Evolutionary conservation across 2,113 vertebrate genomes (phyloP), one percentile per base, ranked within the genome.

Genomic region (Ptilonorhynchus violaceus): DNA sequence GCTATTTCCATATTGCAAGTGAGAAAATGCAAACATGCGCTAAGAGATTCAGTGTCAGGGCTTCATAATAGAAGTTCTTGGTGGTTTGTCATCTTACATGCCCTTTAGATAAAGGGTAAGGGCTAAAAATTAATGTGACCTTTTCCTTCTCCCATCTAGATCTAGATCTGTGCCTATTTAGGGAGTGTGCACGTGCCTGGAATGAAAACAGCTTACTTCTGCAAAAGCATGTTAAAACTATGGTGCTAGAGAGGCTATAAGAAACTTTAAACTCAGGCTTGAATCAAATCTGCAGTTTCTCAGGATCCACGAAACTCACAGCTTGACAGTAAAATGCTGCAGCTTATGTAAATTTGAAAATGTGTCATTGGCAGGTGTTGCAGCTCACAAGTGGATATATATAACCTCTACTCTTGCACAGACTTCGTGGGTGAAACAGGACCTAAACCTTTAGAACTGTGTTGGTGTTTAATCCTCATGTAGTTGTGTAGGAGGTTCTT

Each of bases 161-260:
- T 89, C 56, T 79, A 70, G 47, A 84, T 85, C 74, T 87, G 44
- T 78, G 81, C 69, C 74, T 89, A 13, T 92, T 94, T 69, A 79
- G 41, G 66, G 50, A 95, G 46, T 1, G 0, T 75, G 47, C 5
- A 0, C 76, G 84, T 88, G 66, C 62, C 52, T 89, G 77, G 53
- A 82, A 76, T 89, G 53, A 85, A 78, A 97, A 85, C 52, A 70
- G n/a, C 85, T 85, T 84, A 42, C 49, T 89, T 95, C 58, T 85
- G 70, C 28, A 91, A 70, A 28, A 69, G 15, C 11, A 5, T 24
- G 46, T 88, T 64, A 58, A 89, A 64, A 76, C 28, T 42, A 3
- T 46, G 46, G 46, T 90, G 75, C 42, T 85, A 55, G n/a, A 88
- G 55, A 42, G 16, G 13, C 70, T 62, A 17, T 55, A 35, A 63